Base-by-base conservation (phyloP, 2,888 invertebrate genomes). In the Tinea trinotella region DNA sequence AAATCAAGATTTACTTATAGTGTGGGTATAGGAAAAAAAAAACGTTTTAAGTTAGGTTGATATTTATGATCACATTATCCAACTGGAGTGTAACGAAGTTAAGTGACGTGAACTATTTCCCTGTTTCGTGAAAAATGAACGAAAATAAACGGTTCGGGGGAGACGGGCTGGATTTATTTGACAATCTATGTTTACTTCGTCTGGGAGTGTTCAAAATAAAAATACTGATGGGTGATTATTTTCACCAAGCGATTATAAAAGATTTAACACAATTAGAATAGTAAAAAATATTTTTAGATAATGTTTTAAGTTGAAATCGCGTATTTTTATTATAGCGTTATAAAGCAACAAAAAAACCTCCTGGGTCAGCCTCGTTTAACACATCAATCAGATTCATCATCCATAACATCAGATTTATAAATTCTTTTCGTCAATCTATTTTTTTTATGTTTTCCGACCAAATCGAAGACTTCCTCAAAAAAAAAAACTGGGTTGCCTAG, bases 51-150 rank as follows among this genome's bases (percentile, higher is more conserved):
- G 54, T 46, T 57, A 57, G 54, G 56, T 56, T 58, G 56, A 56
- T 58, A 58, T 58, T 58, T 58, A 58, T 57, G 58, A 58, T 54
- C 58, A 55, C 58, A 56, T 58, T 57, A 55, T 53, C 18, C 52
- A 54, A 55, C 48, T 55, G 49, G 52, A 20, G 50, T 55, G 57
- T 58, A 57, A 58, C 58, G 22, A 55, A 58, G 57, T 58, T 58
- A 57, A 56, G 56, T 57, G 57, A 58, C 52, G 58, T 55, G 54
- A 56, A 55, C 56, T 56, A 54, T 57, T 57, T 55, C 57, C 57
- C 55, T 56, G 58, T 56, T 56, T 48, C 48, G 48, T 54, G 54
- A 54, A 54, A 54, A 54, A 54, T 54, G 54, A 54, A 54, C 54
- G 30, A 48, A 54, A 54, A 54, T 54, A 48, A 48, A 48, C 46